Percentiles rank a stretch among this genome's conserved stretches.
Evolutionary conservation across 1,140 invertebrate species (phyloP).

Genomic region (Charaxes varanes): DNA sequence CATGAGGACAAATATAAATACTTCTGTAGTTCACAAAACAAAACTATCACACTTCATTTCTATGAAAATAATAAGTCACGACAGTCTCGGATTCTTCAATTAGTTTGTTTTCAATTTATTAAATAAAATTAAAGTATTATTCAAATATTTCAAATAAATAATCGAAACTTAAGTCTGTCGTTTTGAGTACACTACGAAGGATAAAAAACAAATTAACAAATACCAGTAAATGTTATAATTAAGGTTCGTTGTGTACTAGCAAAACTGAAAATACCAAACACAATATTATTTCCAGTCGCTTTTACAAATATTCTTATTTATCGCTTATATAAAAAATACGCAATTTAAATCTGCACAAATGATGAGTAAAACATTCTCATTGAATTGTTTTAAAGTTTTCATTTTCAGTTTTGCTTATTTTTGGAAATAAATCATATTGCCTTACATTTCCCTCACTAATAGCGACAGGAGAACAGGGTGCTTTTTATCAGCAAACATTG

Average conservation of each 20-base stretch:
- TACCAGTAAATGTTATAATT: constrained; percentile 1
- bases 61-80: constrained; percentile 10
- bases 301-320: not conserved
- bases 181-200: constrained; percentile 16
- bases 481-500: constrained; percentile 58
- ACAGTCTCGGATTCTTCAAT: not conserved
- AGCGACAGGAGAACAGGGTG: constrained; percentile 65
- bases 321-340: no score
- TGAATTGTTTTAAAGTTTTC: not conserved
- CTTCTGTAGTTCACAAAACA: constrained; percentile 2
- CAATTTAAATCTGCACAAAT: no score
- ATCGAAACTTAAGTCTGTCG: constrained; percentile 10
- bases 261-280: constrained; percentile 28
- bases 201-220: constrained; percentile 3
- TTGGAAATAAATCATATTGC: constrained; percentile 34
- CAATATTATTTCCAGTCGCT: not conserved
- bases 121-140: no score
- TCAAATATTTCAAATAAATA: no score
- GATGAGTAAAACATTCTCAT: no score
- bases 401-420: constrained; percentile 23
- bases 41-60: constrained; percentile 4
- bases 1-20: constrained; percentile 26
- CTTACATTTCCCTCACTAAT: constrained; percentile 54
- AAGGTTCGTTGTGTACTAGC: constrained; percentile 25
- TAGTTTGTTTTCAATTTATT: no score